Evolutionary conservation across 2,797 vertebrate species (phyloP).

Genomic region (Leuciscus waleckii): DNA sequence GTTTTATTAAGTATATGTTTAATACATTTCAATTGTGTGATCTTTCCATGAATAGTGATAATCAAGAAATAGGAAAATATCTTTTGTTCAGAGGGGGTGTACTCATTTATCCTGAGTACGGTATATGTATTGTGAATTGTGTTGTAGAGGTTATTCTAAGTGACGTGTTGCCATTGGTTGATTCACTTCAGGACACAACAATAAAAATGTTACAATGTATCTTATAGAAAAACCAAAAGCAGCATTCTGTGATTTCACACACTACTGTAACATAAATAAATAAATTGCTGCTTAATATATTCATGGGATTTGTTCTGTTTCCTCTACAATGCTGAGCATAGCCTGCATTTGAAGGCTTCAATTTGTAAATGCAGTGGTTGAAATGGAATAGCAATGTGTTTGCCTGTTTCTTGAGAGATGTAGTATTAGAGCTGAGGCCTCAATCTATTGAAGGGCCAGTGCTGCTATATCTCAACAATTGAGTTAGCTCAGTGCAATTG

Average conservation of each 20-base stretch:
- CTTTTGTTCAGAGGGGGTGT: not conserved
- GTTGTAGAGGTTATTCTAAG: conserved; percentile 47
- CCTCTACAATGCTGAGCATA: conserved; percentile 59
- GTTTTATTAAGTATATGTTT: not conserved
- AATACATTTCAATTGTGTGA: not conserved
- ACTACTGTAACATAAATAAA: conserved; percentile 61
- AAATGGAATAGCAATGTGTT: conserved; percentile 75
- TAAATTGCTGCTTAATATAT: conserved; percentile 66
- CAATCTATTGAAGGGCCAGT: conserved; percentile 82
- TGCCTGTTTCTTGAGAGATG: conserved; percentile 75
- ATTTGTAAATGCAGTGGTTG: conserved; percentile 73
- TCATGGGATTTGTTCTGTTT: conserved; percentile 62
- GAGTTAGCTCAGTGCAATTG: conserved; percentile 80
- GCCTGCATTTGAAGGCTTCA: conserved; percentile 67
- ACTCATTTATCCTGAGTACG: not conserved
- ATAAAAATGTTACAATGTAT: conserved; percentile 43
- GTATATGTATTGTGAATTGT: not conserved
- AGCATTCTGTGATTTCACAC: conserved; percentile 56
- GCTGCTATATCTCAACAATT: conserved; percentile 79
- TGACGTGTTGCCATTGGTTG: conserved; percentile 48
- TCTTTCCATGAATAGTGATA: not conserved
- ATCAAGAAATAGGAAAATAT: not conserved
- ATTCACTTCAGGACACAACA: conserved; percentile 48
- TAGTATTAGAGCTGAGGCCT: conserved; percentile 78
- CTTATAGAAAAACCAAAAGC: conserved; percentile 49